Conservation (phyloP, 2,113 vertebrate genomes). For the Brachyhypopomus gauderio region DNA sequence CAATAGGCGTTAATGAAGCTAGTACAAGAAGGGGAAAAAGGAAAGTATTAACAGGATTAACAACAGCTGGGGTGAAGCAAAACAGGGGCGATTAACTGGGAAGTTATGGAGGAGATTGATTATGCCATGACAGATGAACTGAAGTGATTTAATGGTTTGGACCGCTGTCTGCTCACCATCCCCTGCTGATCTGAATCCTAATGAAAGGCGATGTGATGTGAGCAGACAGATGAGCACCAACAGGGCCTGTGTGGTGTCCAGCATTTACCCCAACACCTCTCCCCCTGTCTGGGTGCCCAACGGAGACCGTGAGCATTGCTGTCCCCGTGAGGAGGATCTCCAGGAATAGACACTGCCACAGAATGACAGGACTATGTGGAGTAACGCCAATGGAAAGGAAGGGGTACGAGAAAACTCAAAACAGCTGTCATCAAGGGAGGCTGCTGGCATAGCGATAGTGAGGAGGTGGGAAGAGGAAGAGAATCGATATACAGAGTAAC, state of each 20-base stretch:
- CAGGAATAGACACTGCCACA: constrained; percentile 49
- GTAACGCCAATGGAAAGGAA: constrained; percentile 40
- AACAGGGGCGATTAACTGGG: background rate
- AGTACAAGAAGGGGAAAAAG: background rate
- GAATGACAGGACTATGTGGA: constrained; percentile 24
- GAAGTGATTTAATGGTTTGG: background rate
- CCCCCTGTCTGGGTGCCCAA: constrained; percentile 4
- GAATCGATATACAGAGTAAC: background rate
- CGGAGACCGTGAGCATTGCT: background rate
- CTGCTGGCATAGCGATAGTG: constrained; percentile 43
- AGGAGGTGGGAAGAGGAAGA: background rate
- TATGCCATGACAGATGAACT: background rate
- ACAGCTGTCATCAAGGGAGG: constrained; percentile 38
- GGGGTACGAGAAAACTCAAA: constrained; percentile 38
- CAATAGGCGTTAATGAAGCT: background rate
- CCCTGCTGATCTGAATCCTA: background rate
- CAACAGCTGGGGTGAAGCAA: background rate
- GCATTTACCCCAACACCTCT: background rate
- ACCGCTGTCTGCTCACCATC: background rate
- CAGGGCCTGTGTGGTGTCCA: background rate
- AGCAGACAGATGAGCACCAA: constrained; percentile 38
- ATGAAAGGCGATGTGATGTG: constrained; percentile 22
- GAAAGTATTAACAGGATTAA: background rate
- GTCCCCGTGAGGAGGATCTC: constrained; percentile 15
- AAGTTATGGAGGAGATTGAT: background rate